These are phyloP conservation scores for Strongylocentrotus purpuratus DNA, from an alignment of 35 echinoderm and acorn worm genomes.

Conservation along the genomic window DNA sequence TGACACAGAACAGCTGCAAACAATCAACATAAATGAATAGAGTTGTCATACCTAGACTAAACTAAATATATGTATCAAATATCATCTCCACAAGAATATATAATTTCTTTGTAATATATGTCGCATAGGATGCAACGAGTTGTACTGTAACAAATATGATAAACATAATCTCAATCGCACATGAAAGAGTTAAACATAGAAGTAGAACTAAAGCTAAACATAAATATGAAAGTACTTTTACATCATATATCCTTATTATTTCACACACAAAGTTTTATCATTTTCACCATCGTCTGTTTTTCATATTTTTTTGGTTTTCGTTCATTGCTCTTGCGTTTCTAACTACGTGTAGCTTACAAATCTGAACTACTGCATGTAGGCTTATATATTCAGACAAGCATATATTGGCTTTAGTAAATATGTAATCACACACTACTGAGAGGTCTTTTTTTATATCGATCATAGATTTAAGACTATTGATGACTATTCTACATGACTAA, in stretches of 20 bases:
- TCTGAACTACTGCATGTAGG: background rate
- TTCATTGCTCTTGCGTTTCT: background rate
- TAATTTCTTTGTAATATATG: background rate
- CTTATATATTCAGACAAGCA: background rate
- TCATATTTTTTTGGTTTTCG: background rate
- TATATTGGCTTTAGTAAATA: constrained; percentile 19
- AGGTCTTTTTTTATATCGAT: no score
- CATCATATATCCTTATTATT: background rate
- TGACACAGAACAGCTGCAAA: no score
- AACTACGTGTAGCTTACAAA: background rate
- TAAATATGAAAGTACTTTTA: constrained; percentile 5
- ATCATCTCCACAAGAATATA: background rate
- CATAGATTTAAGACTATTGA: no score
- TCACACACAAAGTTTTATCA: background rate
- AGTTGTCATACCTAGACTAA: background rate
- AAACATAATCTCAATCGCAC: background rate
- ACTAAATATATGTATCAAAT: background rate
- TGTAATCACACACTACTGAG: background rate
- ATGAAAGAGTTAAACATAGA: background rate
- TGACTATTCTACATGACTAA: no score
- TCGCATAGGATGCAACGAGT: background rate
- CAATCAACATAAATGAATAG: no score
- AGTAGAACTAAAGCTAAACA: background rate
- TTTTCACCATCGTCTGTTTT: background rate
- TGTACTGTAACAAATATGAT: background rate